Conservation (phyloP, 2,888 invertebrate genomes). For the Cerceris ruficornis region DNA sequence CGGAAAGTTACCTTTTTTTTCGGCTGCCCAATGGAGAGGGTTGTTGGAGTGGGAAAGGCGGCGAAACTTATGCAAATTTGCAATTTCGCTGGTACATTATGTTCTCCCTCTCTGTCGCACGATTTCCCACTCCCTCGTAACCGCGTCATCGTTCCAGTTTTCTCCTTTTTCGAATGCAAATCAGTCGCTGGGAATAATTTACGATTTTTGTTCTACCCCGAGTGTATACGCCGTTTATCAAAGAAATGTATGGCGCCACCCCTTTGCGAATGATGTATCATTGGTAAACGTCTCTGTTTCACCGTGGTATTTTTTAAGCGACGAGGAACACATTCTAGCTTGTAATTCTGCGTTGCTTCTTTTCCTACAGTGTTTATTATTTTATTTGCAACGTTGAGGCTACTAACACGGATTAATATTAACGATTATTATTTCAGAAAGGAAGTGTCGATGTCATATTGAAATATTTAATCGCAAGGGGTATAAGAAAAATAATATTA, state of each 20-base stretch:
- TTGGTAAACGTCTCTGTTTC: too few relatives aligned
- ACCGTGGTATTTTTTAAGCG: too few relatives aligned
- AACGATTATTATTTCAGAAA: too few relatives aligned
- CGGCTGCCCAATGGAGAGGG: constrained; percentile 15
- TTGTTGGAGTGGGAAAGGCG: constrained; percentile 24
- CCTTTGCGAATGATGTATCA: neutral
- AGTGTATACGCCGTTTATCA: neutral
- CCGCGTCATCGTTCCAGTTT: constrained; percentile 19
- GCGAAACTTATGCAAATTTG: constrained; percentile 56
- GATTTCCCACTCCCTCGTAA: constrained; percentile 8
- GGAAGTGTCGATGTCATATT: too few relatives aligned
- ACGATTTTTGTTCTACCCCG: constrained; percentile 20
- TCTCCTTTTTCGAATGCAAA: constrained; percentile 57
- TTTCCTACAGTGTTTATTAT: neutral
- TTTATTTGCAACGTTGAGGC: too few relatives aligned
- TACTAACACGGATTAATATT: too few relatives aligned
- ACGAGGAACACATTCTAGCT: too few relatives aligned
- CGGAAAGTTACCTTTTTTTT: neutral
- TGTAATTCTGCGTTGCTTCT: neutral
- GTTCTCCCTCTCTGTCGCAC: constrained; percentile 37
- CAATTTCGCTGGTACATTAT: constrained; percentile 54
- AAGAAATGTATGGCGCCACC: neutral
- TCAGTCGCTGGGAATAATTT: constrained; percentile 37
- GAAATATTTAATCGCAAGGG: too few relatives aligned
- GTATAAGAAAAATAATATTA: too few relatives aligned